Evolutionary conservation across 1,140 invertebrate genomes (phyloP).

Genomic region (Platorchestia sp.): DNA sequence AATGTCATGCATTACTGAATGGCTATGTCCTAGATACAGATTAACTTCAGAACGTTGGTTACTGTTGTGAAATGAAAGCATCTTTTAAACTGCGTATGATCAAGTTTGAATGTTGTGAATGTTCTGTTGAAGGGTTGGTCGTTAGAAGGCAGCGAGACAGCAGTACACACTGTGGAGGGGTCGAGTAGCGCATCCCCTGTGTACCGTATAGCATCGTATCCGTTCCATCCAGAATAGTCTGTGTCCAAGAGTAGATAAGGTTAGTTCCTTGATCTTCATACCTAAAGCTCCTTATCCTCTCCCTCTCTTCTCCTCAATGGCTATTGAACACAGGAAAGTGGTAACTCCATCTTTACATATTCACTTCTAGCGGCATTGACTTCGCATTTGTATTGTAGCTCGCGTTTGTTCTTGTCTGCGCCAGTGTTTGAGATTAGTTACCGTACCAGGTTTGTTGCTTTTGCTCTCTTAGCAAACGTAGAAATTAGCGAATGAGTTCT

Average conservation of each 20-base stretch:
- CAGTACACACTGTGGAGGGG: neutral
- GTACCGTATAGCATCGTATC: slow-evolving; percentile 48
- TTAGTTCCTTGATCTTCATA: neutral
- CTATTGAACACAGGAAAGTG: neutral
- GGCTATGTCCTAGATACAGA: neutral
- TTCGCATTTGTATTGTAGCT: neutral
- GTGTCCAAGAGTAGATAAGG: slow-evolving; percentile 36
- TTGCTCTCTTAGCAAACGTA: neutral
- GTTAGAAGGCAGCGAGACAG: neutral
- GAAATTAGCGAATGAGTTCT: neutral
- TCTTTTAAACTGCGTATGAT: neutral
- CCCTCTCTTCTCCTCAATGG: neutral
- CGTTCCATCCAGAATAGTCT: slow-evolving; percentile 52
- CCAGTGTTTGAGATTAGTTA: neutral
- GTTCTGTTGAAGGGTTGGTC: neutral
- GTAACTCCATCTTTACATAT: neutral
- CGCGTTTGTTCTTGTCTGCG: neutral
- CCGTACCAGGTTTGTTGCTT: neutral
- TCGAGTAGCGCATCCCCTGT: neutral
- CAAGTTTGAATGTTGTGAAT: neutral
- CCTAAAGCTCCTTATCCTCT: neutral
- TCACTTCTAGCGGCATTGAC: neutral
- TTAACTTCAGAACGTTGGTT: neutral
- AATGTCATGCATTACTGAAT: neutral
- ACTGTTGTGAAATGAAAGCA: neutral